Evolutionary conservation across 1,140 invertebrate species (phyloP).

Genomic region (Muscidifurax raptorellus): DNA sequence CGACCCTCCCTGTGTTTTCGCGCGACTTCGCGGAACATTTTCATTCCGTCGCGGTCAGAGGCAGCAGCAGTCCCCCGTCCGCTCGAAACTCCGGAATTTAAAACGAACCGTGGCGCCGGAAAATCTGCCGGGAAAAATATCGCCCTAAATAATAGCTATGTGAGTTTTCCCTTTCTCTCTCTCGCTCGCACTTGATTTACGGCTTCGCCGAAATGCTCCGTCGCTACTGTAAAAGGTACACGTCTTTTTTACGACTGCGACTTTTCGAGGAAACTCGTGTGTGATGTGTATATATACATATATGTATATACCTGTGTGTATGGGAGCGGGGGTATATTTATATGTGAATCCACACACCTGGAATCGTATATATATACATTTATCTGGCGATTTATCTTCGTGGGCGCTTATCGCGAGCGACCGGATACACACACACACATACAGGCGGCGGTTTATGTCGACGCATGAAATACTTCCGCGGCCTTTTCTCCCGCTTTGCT

Average conservation of each 20-base stretch:
- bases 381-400: constrained; percentile 41
- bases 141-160: constrained; percentile 25
- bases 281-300: too few relatives aligned
- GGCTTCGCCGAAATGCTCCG: not conserved
- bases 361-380: constrained; percentile 13
- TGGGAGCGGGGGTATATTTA: too few relatives aligned
- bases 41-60: not conserved
- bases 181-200: not conserved
- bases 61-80: not conserved
- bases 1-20: not conserved
- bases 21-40: constrained; percentile 14
- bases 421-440: constrained; percentile 33
- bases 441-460: constrained; percentile 10
- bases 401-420: constrained; percentile 36
- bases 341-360: constrained; percentile 1
- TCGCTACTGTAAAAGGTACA: not conserved
- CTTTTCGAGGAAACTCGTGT: not conserved
- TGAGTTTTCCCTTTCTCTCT: not conserved
- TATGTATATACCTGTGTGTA: too few relatives aligned
- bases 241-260: not conserved
- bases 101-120: not conserved
- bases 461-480: constrained; percentile 42
- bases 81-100: constrained; percentile 3
- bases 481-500: constrained; percentile 35
- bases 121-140: constrained; percentile 30